Base-by-base conservation (phyloP, 2,888 invertebrate genomes). In the Labia minor region DNA sequence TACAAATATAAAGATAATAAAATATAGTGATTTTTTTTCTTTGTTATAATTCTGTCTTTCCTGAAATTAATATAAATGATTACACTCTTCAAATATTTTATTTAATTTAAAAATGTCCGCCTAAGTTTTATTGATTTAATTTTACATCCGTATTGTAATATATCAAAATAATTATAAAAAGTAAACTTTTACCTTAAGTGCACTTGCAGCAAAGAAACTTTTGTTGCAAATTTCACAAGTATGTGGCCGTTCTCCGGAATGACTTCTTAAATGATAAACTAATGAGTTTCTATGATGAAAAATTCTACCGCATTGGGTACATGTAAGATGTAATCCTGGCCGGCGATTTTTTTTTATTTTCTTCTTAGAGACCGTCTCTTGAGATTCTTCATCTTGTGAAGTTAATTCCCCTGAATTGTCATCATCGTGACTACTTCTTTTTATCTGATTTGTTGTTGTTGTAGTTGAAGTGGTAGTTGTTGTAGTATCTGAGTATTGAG, bases 211-310 rank as follows among this genome's bases (percentile, higher is more conserved):
- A 74, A 90, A 92, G 77, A 93, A 93, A 62, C 87, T 85, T 76
- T 92, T 91, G 8, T 87, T 88, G 73, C 93, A 93, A 16, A 86
- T 85, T 67, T 86, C 83, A 74, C 93, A 93, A 65, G 85, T 84
- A 74, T 90, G 89, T 14, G 88, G 86, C 61, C 90, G 82, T 74
- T 87, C 85, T 1, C 89, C 89, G 6, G 86, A 86, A 73, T 92
- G 93, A 62, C 90, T 88, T 71, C 89, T 78, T 79, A 87, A 81
- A 73, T 94, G 93, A 77, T 93, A 93, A 69, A 91, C 83, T 65
- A 92, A 78, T 8, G 93, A 92, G 77, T 92, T 93, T 69, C 89
- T 82, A 71, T 93, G 92, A 67, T 85, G 84, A 75, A 93, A 93
- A 67, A 86, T 83, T 18, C 90, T 79, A 11, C 83, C 83, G 72